Evolutionary conservation across 2,888 invertebrate genomes (phyloP), one percentile per base, ranked within the genome.

Genomic region (Xylocampa areola): DNA sequence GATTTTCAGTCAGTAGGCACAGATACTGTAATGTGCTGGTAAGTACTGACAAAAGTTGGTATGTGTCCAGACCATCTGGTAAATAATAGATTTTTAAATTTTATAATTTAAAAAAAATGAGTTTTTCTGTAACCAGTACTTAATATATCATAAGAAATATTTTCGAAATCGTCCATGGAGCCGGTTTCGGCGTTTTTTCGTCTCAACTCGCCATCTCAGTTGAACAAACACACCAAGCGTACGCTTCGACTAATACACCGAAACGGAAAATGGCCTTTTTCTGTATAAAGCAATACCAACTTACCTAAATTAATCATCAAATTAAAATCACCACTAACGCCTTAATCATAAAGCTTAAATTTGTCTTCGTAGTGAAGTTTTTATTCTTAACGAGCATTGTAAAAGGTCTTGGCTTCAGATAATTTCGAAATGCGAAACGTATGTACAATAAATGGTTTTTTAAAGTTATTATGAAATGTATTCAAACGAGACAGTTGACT

Each of bases 151-250:
- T 82, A 85, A 87, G 82, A 88, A 89, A 90, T 89, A 90, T 92
- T 92, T 91, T 91, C 84, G 90, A 91, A 91, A 90, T 91, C 86
- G 87, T 85, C 85, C 80, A 74, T 80, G 74, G 67, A 86, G 89
- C 89, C 87, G 90, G 91, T 91, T 89, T 85, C 80, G 79, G 84
- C 84, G 86, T 89, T 91, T 91, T 89, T 84, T 88, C 85, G 85
- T 84, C 83, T 79, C 50, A 73, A 82, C 76, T 80, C 81, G 83
- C 84, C 88, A 79, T 85, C 89, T 90, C 90, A 90, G 86, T 90
- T 92, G 92, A 83, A 74, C 82, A 92, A 93, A 93, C 81, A 92
- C 78, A 84, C 82, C 87, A 82, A 87, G 89, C 86, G 88, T 84
- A 84, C 82, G 87, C 88, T 89, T 91, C 88, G 87, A 90, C 90